phyloP scores from a whole-genome alignment of 1,140 invertebrate species.

The Tigriopus japonicus region DNA sequence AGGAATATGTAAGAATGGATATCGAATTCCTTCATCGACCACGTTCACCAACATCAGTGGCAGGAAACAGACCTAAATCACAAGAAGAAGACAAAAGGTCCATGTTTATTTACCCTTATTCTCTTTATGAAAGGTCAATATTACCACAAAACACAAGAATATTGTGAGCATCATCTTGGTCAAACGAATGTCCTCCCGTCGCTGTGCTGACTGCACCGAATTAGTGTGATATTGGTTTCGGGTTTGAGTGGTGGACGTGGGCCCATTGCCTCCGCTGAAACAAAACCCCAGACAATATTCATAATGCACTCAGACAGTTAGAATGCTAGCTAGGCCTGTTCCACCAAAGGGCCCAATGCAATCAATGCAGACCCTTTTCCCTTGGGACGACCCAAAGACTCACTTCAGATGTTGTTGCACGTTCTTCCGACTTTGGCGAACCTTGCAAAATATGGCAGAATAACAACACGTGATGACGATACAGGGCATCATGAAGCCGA shows the following conservation, averaged over 20 bases:
- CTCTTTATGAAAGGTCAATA: too few relatives aligned
- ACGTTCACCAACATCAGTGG: slow-evolving; percentile 70
- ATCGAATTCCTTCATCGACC: slow-evolving; percentile 43
- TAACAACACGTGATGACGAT: slow-evolving; percentile 61
- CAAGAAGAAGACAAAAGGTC: too few relatives aligned
- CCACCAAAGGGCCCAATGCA: too few relatives aligned
- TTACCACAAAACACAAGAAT: slow-evolving; percentile 12
- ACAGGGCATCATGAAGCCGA: slow-evolving; percentile 60
- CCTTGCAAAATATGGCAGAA: slow-evolving; percentile 61
- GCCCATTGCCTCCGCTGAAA: too few relatives aligned
- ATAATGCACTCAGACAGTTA: too few relatives aligned
- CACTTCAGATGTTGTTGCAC: slow-evolving; percentile 11
- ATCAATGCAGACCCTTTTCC: too few relatives aligned
- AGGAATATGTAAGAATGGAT: slow-evolving; percentile 51
- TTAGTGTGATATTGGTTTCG: not conserved
- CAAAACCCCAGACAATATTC: too few relatives aligned
- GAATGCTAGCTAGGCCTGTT: too few relatives aligned
- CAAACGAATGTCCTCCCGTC: slow-evolving; percentile 52
- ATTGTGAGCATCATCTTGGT: slow-evolving; percentile 66
- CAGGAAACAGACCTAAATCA: slow-evolving; percentile 59
- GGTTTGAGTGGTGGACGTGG: too few relatives aligned
- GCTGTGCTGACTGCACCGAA: slow-evolving; percentile 9
- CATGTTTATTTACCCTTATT: too few relatives aligned
- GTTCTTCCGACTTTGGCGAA: slow-evolving; percentile 23
- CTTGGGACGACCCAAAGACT: not conserved